phyloP scores from a whole-genome alignment of 2,888 invertebrate species.

The Ormyrus pomaceus region DNA sequence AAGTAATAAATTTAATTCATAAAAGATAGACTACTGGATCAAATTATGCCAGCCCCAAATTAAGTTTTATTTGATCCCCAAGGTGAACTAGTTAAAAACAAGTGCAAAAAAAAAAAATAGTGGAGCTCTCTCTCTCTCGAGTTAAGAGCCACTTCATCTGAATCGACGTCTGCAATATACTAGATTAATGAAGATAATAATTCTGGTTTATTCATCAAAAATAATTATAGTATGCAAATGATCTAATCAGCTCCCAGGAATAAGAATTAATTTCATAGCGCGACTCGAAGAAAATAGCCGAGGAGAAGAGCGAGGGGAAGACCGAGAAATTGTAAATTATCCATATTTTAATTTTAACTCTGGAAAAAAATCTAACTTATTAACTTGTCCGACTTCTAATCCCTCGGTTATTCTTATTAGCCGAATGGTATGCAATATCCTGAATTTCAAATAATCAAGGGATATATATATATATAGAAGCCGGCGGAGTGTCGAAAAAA shows the following conservation, averaged over 20 bases:
- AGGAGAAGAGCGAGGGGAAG: neutral
- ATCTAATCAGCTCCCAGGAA: slow-evolving; percentile 47
- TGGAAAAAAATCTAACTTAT: slow-evolving; percentile 48
- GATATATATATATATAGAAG: too few relatives aligned
- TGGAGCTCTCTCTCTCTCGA: neutral
- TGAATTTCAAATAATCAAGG: slow-evolving; percentile 40
- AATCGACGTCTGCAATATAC: slow-evolving; percentile 1
- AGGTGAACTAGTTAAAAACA: neutral
- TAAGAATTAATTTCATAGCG: slow-evolving; percentile 47
- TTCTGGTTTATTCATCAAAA: slow-evolving; percentile 49
- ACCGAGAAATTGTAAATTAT: slow-evolving; percentile 44
- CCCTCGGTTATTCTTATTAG: slow-evolving; percentile 17
- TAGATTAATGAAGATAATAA: slow-evolving; percentile 48
- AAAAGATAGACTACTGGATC: neutral
- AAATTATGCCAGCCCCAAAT: slow-evolving; percentile 27
- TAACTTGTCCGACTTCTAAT: slow-evolving; percentile 47
- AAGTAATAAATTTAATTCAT: slow-evolving; percentile 22
- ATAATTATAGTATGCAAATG: slow-evolving; percentile 57
- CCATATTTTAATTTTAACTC: slow-evolving; percentile 50
- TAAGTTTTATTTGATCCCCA: slow-evolving; percentile 12
- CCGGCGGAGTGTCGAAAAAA: too few relatives aligned
- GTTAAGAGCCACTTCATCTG: slow-evolving; percentile 5
- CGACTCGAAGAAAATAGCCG: neutral
- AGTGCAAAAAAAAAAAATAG: neutral
- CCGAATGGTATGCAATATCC: neutral